Evolutionary conservation across 2,797 vertebrate genomes (phyloP).

Genomic region (Chaetophractus vellerosus): DNA sequence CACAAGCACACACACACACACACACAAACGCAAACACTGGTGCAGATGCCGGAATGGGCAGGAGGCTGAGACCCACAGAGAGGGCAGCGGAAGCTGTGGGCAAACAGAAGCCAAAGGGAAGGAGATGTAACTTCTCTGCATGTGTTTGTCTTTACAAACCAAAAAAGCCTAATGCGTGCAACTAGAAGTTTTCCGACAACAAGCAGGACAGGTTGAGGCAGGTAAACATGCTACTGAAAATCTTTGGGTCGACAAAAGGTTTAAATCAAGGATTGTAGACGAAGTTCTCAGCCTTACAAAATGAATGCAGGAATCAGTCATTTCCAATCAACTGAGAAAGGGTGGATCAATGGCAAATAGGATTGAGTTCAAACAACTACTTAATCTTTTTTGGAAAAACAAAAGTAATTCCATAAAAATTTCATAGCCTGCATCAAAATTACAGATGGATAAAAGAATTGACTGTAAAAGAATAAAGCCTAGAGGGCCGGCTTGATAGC

Average conservation of each 20-base stretch:
- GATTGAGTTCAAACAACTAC: not conserved
- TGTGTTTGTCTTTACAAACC: not conserved
- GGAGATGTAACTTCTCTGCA: not conserved
- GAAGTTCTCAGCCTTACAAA: not conserved
- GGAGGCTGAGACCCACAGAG: not conserved
- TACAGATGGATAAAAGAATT: constrained; percentile 5
- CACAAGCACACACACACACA: no score
- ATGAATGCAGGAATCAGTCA: not conserved
- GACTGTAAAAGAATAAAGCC: not conserved
- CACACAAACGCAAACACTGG: not conserved
- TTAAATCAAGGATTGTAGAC: not conserved
- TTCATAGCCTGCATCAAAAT: constrained; percentile 49
- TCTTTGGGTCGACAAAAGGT: not conserved
- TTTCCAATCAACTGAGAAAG: constrained; percentile 21
- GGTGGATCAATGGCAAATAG: not conserved
- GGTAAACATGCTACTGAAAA: not conserved
- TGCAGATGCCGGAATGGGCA: not conserved
- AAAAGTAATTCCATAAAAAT: not conserved
- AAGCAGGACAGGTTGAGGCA: not conserved
- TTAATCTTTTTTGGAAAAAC: not conserved
- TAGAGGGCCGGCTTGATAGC: no score
- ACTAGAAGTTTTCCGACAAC: not conserved
- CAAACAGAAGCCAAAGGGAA: not conserved
- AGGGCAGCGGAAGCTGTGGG: not conserved
- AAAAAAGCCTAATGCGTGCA: not conserved